These are phyloP conservation scores for Microcaecilia unicolor DNA, from an alignment of 2,797 vertebrate species.

Conservation along the genomic window DNA sequence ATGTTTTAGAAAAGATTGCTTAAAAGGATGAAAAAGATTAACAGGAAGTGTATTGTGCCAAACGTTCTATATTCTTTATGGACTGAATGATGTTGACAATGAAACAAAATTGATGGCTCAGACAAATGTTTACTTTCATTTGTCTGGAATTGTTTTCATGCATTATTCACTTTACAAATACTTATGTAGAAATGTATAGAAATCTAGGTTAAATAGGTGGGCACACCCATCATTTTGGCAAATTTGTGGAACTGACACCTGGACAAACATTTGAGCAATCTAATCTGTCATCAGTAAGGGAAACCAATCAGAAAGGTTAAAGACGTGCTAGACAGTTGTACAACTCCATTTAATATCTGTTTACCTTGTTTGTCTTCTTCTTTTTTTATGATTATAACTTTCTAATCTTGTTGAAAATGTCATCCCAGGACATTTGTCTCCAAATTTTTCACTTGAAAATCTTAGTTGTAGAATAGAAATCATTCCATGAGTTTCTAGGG, in stretches of 20 bases:
- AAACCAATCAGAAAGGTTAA: slow-evolving; percentile 64
- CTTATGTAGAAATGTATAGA: slow-evolving; percentile 38
- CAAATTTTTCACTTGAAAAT: too few relatives aligned
- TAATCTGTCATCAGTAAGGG: slow-evolving; percentile 70
- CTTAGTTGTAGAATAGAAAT: too few relatives aligned
- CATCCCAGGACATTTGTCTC: too few relatives aligned
- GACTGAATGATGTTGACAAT: slow-evolving; percentile 5
- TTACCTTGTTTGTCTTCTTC: slow-evolving; percentile 12
- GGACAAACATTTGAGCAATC: slow-evolving; percentile 70
- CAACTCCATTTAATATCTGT: slow-evolving; percentile 11
- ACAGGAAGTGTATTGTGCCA: slow-evolving; percentile 32
- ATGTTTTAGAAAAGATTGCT: slow-evolving; percentile 41
- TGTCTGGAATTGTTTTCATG: slow-evolving; percentile 32
- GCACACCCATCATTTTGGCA: slow-evolving; percentile 58
- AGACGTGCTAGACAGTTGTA: slow-evolving; percentile 58
- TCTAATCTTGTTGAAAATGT: slow-evolving; percentile 2
- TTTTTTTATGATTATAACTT: background rate
- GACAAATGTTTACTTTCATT: slow-evolving; percentile 47
- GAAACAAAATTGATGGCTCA: slow-evolving; percentile 36
- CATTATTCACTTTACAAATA: slow-evolving; percentile 47
- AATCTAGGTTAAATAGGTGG: slow-evolving; percentile 46
- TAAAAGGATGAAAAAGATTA: slow-evolving; percentile 36
- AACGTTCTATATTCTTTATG: slow-evolving; percentile 17
- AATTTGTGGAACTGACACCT: slow-evolving; percentile 67
- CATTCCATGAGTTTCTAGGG: too few relatives aligned